Evolutionary conservation across 2,797 vertebrate genomes (phyloP).

Genomic region (Crax fasciolata): DNA sequence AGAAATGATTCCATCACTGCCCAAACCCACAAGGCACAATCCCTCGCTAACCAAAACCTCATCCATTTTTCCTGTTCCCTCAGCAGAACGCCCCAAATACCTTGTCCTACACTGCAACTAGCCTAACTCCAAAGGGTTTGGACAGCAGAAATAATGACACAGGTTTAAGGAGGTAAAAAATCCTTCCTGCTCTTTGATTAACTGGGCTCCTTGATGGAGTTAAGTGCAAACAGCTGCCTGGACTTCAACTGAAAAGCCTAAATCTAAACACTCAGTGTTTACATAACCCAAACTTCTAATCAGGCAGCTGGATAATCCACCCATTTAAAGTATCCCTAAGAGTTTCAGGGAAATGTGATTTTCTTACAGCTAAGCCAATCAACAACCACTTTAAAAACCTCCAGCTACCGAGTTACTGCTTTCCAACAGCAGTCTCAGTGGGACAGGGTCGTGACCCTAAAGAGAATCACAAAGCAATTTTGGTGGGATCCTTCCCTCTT

Average conservation of each 20-base stretch:
- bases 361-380: constrained; percentile 82
- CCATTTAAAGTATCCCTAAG: constrained; percentile 85
- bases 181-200: constrained; percentile 85
- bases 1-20: constrained; percentile 73
- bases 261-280: constrained; percentile 87
- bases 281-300: constrained; percentile 87
- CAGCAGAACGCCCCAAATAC: constrained; percentile 70
- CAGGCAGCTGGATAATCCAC: constrained; percentile 85
- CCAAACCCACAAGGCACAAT: constrained; percentile 67
- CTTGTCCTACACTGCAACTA: constrained; percentile 70
- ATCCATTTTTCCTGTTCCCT: constrained; percentile 61
- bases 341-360: constrained; percentile 83
- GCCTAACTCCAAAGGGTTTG: constrained; percentile 75
- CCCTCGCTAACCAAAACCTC: constrained; percentile 65
- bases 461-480: constrained; percentile 74
- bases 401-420: constrained; percentile 64
- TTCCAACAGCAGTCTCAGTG: constrained; percentile 54
- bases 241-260: constrained; percentile 84
- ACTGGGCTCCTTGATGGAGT: constrained; percentile 83
- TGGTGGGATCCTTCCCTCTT: constrained; percentile 51
- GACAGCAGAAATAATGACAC: constrained; percentile 83
- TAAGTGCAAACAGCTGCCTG: constrained; percentile 88
- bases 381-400: constrained; percentile 79
- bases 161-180: constrained; percentile 83
- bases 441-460: constrained; percentile 56